Percentiles rank a stretch among this genome's conserved stretches.
These are phyloP conservation scores for Lophius piscatorius DNA, from an alignment of 2,113 vertebrate genomes.

Conservation along the genomic window DNA sequence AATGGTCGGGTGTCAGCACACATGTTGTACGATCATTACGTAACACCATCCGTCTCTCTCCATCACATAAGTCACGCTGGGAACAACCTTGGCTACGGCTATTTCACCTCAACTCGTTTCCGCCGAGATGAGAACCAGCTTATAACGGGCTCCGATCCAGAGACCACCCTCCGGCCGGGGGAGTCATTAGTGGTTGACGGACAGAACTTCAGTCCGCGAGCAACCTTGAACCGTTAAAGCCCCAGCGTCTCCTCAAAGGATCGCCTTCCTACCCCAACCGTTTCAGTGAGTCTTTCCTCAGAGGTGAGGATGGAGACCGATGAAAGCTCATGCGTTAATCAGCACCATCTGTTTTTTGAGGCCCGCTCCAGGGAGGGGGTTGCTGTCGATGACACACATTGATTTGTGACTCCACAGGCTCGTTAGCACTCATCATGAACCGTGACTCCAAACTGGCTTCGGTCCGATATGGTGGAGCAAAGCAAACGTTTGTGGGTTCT, in stretches of 20 bases:
- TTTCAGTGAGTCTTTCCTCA: slow-evolving; percentile 16
- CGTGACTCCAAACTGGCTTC: slow-evolving; percentile 6
- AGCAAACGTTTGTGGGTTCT: too few species aligned
- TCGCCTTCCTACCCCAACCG: not conserved
- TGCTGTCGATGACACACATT: slow-evolving; percentile 29
- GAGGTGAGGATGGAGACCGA: slow-evolving; percentile 19
- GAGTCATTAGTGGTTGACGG: slow-evolving; percentile 17
- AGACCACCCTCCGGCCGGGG: not conserved
- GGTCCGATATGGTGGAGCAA: too few species aligned
- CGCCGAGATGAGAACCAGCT: slow-evolving; percentile 21
- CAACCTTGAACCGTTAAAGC: slow-evolving; percentile 22
- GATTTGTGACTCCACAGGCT: slow-evolving; percentile 32
- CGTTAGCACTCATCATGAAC: slow-evolving; percentile 31
- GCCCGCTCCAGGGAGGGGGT: slow-evolving; percentile 32
- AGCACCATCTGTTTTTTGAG: slow-evolving; percentile 46
- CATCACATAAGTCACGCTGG: too few species aligned
- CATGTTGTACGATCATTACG: too few species aligned
- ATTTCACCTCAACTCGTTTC: slow-evolving; percentile 28
- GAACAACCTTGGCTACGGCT: slow-evolving; percentile 10
- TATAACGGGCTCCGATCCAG: slow-evolving; percentile 15
- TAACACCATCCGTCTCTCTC: too few species aligned
- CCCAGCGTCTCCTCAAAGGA: not conserved
- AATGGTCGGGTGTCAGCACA: too few species aligned
- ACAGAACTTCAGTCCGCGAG: slow-evolving; percentile 15
- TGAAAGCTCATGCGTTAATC: slow-evolving; percentile 56